Percentiles rank a stretch among this genome's conserved stretches.
Evolutionary conservation across 2,113 vertebrate genomes (phyloP).

Genomic region (Spheniscus mendiculus): DNA sequence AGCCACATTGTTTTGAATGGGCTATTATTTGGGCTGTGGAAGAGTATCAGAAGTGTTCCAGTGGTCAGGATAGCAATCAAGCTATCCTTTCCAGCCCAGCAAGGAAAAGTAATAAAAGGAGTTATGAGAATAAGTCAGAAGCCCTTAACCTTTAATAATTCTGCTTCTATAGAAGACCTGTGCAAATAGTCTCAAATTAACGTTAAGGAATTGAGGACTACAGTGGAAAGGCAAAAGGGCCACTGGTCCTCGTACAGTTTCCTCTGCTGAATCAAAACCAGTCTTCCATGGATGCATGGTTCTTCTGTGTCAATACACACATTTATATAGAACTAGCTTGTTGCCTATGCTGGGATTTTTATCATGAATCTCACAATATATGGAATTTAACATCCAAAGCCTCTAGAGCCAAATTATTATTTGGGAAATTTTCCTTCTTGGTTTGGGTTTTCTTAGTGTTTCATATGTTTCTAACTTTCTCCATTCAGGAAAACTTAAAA

Average conservation of each 20-base stretch:
- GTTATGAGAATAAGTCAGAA: neutral
- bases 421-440: neutral
- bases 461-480: neutral
- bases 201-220: neutral
- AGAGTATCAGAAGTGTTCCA: neutral
- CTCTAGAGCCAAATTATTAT: neutral
- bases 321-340: neutral
- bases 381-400: neutral
- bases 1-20: neutral
- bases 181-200: neutral
- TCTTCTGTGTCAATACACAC: neutral
- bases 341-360: neutral
- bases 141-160: neutral
- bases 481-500: neutral
- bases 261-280: neutral
- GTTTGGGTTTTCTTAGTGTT: neutral
- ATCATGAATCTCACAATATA: neutral
- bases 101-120: neutral
- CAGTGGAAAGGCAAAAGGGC: neutral
- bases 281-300: rapidly evolving
- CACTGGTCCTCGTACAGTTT: neutral
- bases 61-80: neutral
- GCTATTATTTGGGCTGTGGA: neutral
- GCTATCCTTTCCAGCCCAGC: neutral
- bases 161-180: neutral